Base-by-base conservation (phyloP, 2,797 vertebrate genomes). In the Vultur gryphus region DNA sequence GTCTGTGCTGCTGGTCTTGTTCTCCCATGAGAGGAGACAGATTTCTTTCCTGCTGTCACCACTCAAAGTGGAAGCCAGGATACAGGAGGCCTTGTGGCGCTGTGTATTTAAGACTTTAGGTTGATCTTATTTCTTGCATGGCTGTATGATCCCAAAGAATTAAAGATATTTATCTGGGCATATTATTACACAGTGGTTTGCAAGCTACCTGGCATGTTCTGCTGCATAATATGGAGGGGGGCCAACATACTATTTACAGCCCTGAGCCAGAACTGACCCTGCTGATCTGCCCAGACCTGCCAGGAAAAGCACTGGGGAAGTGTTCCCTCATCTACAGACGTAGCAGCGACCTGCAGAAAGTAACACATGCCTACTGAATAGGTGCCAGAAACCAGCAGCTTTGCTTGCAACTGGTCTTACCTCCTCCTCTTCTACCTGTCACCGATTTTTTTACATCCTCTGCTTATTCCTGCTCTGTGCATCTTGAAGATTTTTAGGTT, bases 251-350 rank as follows among this genome's bases (percentile, higher is more conserved):
- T 87, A 25, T 73, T 84, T 16, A 59, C 17, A 87, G 51, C 84
- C 64, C 54, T 58, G 75, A 89, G 86, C 93, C 95, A 95, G 85
- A 86, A 88, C 33, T 86, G 75, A 57, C 72, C 90, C 69, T 81
- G 88, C 80, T 90, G 83, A 43, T 94, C 89, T 86, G 54, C 49
- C 41, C 61, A 71, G 70, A 58, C n/a, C 69, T 96, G 84, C 72
- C 86, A 96, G 84, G 31, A 87, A 44, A 43, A 85, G 66, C 64
- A 55, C 28, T 33, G 48, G 13, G 16, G 14, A 54, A 62, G 43
- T 26, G 86, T 84, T 81, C 78, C 49, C 62, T 83, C 37, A 18
- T 77, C 62, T 73, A 41, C 1, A 66, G 75, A 16, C 35, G 24
- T 17, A 43, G 46, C 80, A 51, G 62, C 48, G 81, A 37, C 55